Evolutionary conservation across 2,113 vertebrate genomes (phyloP).

Genomic region (Epinephelus moara): DNA sequence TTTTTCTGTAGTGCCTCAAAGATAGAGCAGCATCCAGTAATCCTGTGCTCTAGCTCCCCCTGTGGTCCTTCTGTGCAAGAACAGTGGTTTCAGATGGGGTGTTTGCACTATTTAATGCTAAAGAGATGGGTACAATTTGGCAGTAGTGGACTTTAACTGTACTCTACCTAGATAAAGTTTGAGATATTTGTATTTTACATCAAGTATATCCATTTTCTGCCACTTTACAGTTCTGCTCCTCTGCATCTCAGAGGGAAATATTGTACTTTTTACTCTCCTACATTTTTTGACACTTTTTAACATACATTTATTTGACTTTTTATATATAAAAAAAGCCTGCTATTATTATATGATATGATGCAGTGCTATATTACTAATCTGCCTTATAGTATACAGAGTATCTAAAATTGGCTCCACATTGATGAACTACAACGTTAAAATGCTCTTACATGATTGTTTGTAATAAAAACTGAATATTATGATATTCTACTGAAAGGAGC

Average conservation of each 20-base stretch:
- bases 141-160: background rate
- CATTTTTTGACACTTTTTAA: background rate
- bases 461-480: background rate
- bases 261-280: background rate
- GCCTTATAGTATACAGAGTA: background rate
- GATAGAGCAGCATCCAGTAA: background rate
- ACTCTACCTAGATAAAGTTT: background rate
- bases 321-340: background rate
- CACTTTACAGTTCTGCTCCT: background rate
- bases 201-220: background rate
- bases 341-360: too few species aligned
- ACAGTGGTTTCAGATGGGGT: background rate
- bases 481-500: background rate
- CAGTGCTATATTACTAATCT: background rate
- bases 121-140: background rate
- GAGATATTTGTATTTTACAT: background rate
- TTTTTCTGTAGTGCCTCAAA: background rate
- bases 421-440: background rate
- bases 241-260: background rate
- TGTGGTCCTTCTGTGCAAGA: slow-evolving; percentile 8
- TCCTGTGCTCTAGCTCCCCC: slow-evolving; percentile 3
- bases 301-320: background rate
- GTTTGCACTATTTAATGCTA: background rate
- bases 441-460: background rate
- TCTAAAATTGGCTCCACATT: background rate